Evolutionary conservation across 1,140 invertebrate species (phyloP).

Genomic region (Caerostris extrusa): DNA sequence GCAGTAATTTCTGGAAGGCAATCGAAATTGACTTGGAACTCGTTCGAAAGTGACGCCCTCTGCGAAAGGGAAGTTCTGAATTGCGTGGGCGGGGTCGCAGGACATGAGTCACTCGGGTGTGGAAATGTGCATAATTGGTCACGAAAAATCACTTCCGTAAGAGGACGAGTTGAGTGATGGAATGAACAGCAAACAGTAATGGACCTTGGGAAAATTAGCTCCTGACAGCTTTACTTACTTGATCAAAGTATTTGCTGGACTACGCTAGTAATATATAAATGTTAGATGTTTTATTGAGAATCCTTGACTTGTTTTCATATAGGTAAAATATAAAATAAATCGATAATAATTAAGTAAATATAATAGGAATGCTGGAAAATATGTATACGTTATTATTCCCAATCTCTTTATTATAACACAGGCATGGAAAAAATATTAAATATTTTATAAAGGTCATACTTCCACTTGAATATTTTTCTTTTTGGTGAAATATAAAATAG

Average conservation of each 20-base stretch:
- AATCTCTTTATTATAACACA: too few species aligned
- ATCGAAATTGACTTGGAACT: background rate
- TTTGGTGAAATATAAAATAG: too few species aligned
- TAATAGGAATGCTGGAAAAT: too few species aligned
- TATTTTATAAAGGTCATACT: too few species aligned
- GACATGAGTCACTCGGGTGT: conserved; percentile 10
- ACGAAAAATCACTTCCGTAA: conserved; percentile 45
- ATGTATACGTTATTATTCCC: too few species aligned
- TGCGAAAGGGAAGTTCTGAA: background rate
- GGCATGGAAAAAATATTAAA: too few species aligned
- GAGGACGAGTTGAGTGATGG: background rate
- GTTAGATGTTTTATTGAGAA: too few species aligned
- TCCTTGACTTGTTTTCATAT: too few species aligned
- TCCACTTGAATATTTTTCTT: too few species aligned
- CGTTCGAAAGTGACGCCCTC: background rate
- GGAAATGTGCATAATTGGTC: conserved; percentile 49
- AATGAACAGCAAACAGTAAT: background rate
- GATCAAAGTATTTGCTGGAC: background rate
- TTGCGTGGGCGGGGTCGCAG: conserved; percentile 31
- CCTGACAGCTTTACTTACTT: background rate
- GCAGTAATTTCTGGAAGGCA: background rate
- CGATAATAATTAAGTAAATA: too few species aligned
- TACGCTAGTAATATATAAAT: background rate
- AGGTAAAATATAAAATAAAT: too few species aligned
- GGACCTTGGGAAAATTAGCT: background rate